phyloP scores from a whole-genome alignment of 2,888 invertebrate genomes.

The Pasiphila rectangulata region DNA sequence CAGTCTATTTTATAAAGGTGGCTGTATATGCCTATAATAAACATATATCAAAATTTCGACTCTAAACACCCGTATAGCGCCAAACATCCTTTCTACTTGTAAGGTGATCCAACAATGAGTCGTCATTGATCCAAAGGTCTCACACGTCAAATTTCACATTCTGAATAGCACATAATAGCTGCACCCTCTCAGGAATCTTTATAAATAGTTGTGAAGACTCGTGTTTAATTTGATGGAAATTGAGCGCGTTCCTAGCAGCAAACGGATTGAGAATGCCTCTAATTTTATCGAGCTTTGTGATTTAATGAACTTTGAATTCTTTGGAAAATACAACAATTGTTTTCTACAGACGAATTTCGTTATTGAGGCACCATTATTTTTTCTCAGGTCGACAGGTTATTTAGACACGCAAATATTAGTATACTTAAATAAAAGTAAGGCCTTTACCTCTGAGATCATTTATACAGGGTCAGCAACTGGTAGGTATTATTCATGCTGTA shows the following conservation, averaged over 20 bases:
- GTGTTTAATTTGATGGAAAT: slow-evolving; percentile 78
- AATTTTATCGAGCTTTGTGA: slow-evolving; percentile 62
- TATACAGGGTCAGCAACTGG: too few species aligned
- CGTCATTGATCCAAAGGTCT: slow-evolving; percentile 49
- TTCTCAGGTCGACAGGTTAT: neutral
- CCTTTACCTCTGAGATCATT: too few species aligned
- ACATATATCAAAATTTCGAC: too few species aligned
- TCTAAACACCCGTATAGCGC: neutral
- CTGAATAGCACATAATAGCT: slow-evolving; percentile 72
- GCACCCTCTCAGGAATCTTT: slow-evolving; percentile 69
- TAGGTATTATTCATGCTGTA: too few species aligned
- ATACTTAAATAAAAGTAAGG: too few species aligned
- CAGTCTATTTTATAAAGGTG: too few species aligned
- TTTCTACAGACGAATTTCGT: neutral
- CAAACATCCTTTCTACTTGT: slow-evolving; percentile 58
- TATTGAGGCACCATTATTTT: neutral
- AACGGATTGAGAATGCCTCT: slow-evolving; percentile 58
- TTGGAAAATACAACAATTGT: slow-evolving; percentile 6
- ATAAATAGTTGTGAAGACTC: slow-evolving; percentile 76
- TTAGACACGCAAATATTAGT: too few species aligned
- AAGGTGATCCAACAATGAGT: slow-evolving; percentile 64
- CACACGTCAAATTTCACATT: slow-evolving; percentile 80
- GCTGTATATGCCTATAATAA: too few species aligned
- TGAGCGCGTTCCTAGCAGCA: slow-evolving; percentile 65
- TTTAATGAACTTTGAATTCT: slow-evolving; percentile 29